phyloP scores from a whole-genome alignment of 2,797 vertebrate genomes.

The Pseudomugil gertrudae region DNA sequence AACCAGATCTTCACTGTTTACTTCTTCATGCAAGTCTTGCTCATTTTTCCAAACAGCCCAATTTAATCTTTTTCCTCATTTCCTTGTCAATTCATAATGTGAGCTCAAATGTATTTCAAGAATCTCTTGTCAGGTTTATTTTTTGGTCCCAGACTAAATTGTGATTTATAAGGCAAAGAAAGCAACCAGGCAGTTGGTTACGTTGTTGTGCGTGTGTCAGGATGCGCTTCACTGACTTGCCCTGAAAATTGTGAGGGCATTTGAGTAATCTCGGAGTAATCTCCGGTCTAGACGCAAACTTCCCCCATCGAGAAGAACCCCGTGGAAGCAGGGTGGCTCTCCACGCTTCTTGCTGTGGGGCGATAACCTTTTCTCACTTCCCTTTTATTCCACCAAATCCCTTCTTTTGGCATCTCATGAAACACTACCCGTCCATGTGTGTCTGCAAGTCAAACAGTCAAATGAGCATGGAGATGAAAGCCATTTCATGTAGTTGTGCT shows the following conservation, averaged over 20 bases:
- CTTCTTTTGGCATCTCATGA: slow-evolving; percentile 68
- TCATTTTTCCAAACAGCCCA: no score
- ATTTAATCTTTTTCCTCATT: no score
- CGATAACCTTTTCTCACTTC: slow-evolving; percentile 59
- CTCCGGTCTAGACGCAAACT: slow-evolving; percentile 50
- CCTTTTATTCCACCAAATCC: slow-evolving; percentile 67
- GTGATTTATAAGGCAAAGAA: not conserved
- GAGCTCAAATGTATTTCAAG: not conserved
- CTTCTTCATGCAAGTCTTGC: not conserved
- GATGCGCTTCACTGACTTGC: not conserved
- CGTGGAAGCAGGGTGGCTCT: slow-evolving; percentile 25
- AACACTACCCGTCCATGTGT: slow-evolving; percentile 57
- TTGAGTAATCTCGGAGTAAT: slow-evolving; percentile 46
- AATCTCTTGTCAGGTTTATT: not conserved
- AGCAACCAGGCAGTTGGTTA: not conserved
- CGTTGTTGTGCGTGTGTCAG: not conserved
- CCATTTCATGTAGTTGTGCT: slow-evolving; percentile 55
- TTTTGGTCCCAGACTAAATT: not conserved
- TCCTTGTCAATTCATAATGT: not conserved
- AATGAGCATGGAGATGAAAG: slow-evolving; percentile 60
- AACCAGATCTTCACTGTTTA: not conserved
- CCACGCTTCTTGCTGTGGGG: slow-evolving; percentile 44
- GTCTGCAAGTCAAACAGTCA: slow-evolving; percentile 60
- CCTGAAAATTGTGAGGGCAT: slow-evolving; percentile 23
- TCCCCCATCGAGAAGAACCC: slow-evolving; percentile 41